These are phyloP conservation scores for Scrobipalpa costella DNA, from an alignment of 2,888 invertebrate genomes.

Conservation along the genomic window DNA sequence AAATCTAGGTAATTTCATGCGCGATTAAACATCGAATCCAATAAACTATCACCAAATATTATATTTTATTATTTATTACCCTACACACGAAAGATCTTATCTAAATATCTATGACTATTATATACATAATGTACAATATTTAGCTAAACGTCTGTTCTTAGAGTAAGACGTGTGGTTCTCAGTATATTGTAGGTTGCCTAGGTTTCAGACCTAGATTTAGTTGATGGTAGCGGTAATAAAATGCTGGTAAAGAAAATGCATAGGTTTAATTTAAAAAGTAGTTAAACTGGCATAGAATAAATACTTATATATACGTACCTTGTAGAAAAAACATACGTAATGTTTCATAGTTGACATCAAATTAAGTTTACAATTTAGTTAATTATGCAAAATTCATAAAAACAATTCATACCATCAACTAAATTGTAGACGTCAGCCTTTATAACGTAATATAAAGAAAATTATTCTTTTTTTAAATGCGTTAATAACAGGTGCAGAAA, in stretches of 20 bases:
- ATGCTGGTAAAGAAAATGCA: neutral
- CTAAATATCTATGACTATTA: slow-evolving; percentile 69
- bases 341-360: too few relatives aligned
- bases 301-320: too few relatives aligned
- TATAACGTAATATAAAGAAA: slow-evolving; percentile 30
- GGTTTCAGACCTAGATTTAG: neutral
- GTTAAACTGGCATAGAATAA: too few relatives aligned
- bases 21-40: neutral
- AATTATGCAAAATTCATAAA: too few relatives aligned
- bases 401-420: neutral
- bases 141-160: slow-evolving; percentile 43
- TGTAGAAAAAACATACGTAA: too few relatives aligned
- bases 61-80: neutral
- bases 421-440: neutral
- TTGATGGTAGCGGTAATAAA: neutral
- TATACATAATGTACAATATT: slow-evolving; percentile 75
- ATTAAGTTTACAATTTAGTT: too few relatives aligned
- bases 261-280: too few relatives aligned
- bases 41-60: neutral
- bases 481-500: slow-evolving; percentile 66
- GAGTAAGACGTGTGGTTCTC: slow-evolving; percentile 7
- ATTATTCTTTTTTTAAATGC: slow-evolving; percentile 49
- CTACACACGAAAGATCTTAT: slow-evolving; percentile 41
- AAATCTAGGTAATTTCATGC: neutral
- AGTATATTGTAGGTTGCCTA: neutral